A percentile compares a stretch with the other conserved stretches of the same genome.
Evolutionary conservation across 2,888 invertebrate genomes (phyloP).

Genomic region (Galeopsomyia nigrocyanea): DNA sequence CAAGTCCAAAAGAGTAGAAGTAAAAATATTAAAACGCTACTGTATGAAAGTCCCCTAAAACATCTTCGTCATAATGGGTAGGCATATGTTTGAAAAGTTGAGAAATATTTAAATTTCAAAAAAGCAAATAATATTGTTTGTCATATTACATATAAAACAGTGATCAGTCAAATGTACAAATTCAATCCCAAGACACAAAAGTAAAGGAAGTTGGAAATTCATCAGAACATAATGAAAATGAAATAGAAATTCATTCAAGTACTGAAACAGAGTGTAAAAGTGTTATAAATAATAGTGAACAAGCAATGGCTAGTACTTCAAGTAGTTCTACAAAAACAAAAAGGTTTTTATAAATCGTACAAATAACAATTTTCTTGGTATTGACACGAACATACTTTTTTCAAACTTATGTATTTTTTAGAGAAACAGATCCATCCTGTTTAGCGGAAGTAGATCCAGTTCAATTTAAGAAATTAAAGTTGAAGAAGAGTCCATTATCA

Average conservation of each 20-base stretch:
- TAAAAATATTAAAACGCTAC: not conserved
- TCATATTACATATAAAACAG: too few relatives aligned
- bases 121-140: too few relatives aligned
- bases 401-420: constrained; percentile 5
- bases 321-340: not conserved
- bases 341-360: constrained; percentile 13
- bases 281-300: not conserved
- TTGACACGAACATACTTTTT: not conserved
- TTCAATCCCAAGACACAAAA: not conserved
- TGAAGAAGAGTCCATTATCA: constrained; percentile 37
- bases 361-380: constrained; percentile 8
- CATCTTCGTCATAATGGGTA: constrained; percentile 35
- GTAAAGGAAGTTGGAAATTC: not conserved
- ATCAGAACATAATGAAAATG: not conserved
- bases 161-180: not conserved
- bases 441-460: not conserved
- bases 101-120: not conserved
- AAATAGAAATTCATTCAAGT: not conserved
- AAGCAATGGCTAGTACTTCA: not conserved
- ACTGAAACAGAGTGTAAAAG: too few relatives aligned
- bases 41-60: constrained; percentile 43
- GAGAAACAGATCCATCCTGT: constrained; percentile 5
- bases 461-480: constrained; percentile 16
- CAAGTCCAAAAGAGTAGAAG: not conserved
- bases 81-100: not conserved